Conservation (phyloP, 2,797 vertebrate species). For the Pelobates cultripes region DNA sequence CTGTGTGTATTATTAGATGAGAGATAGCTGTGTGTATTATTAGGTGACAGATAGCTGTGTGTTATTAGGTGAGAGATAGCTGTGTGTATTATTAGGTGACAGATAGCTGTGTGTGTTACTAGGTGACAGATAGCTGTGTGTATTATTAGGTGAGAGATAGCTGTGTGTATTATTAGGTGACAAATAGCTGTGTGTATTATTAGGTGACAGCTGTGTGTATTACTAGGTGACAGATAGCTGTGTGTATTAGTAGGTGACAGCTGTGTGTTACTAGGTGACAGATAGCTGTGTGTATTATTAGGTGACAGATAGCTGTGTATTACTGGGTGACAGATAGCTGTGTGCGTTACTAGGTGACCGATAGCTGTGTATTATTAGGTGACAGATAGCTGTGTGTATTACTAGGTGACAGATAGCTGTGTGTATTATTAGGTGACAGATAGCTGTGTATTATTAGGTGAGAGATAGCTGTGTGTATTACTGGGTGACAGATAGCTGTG, state of each 20-base stretch:
- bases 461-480: no score
- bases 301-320: no score
- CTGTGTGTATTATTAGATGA: neutral
- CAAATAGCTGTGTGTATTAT: neutral
- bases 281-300: no score
- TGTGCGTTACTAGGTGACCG: no score
- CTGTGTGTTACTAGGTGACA: neutral
- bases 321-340: no score
- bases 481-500: no score
- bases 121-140: neutral
- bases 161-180: neutral
- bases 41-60: neutral
- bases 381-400: no score
- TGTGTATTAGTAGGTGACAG: neutral
- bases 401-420: no score
- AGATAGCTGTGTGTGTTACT: neutral
- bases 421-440: no score
- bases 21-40: neutral
- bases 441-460: no score
- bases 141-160: neutral
- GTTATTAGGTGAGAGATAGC: neutral
- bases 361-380: no score
- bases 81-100: neutral
- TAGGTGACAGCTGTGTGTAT: no score
- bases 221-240: neutral